A percentile compares a stretch with the other conserved stretches of the same genome.
Conservation (phyloP, 30 jellyfish, hydroid and myxozoan species). For the Phacellophora camtschatica region DNA sequence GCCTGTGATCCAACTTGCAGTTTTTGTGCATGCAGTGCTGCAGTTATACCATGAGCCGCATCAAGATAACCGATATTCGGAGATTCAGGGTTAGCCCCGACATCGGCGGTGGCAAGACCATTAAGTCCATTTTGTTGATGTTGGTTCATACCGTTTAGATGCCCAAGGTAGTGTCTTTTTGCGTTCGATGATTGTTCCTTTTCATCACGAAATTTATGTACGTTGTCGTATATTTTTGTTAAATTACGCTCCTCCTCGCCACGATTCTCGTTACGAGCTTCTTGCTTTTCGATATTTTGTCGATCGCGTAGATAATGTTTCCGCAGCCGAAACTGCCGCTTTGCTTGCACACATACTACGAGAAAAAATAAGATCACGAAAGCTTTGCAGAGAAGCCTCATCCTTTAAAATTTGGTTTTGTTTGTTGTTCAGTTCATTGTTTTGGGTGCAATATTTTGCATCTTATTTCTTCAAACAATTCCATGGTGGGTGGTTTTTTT, state of each 20-base stretch:
- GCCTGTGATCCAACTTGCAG: conserved; percentile 49
- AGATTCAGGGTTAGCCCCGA: conserved; percentile 20
- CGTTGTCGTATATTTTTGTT: conserved; percentile 62
- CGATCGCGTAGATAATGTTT: not conserved
- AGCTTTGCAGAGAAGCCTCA: conserved; percentile 17
- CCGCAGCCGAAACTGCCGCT: conserved; percentile 2
- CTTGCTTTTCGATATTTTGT: conserved; percentile 8
- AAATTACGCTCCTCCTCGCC: conserved; percentile 51
- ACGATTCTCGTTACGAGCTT: conserved; percentile 18
- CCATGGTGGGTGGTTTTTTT: not conserved
- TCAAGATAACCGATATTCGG: conserved; percentile 38
- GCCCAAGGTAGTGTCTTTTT: conserved; percentile 61
- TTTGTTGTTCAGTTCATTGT: not conserved
- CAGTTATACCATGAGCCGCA: conserved; percentile 57
- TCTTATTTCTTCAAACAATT: not conserved
- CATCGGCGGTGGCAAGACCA: conserved; percentile 38
- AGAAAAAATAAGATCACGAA: not conserved
- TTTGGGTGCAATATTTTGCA: not conserved
- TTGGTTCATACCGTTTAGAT: conserved; percentile 4
- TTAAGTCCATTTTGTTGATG: conserved; percentile 17
- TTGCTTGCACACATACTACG: not conserved
- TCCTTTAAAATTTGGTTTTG: not conserved
- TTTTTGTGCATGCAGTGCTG: conserved; percentile 45
- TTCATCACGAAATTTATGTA: conserved; percentile 36
- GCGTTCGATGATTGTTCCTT: not conserved